A percentile compares a stretch with the other conserved stretches of the same genome.
These are phyloP conservation scores for Trissonchulus latispiculum DNA, from an alignment of 2,888 invertebrate species.

Conservation along the genomic window DNA sequence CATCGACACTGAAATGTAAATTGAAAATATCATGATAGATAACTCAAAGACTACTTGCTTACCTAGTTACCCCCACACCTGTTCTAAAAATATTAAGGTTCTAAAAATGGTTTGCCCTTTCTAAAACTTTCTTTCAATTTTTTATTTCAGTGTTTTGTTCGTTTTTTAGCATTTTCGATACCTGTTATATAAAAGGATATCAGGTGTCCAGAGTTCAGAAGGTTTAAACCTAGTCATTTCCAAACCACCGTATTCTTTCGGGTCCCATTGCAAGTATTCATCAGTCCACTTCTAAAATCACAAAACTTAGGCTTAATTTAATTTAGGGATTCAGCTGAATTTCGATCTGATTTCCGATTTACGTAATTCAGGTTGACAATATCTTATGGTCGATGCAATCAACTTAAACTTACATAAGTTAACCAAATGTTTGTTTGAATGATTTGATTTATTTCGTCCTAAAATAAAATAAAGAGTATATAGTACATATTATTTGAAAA, in stretches of 20 bases:
- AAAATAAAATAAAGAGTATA: not conserved
- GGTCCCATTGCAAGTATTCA: conserved; percentile 90
- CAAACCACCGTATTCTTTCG: conserved; percentile 84
- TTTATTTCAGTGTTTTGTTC: too few species aligned
- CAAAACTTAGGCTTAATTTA: conserved; percentile 19
- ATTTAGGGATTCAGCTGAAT: too few species aligned
- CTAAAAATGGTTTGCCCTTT: too few species aligned
- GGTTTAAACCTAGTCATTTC: conserved; percentile 86
- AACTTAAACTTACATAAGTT: conserved; percentile 91
- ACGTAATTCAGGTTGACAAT: too few species aligned
- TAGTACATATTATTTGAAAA: too few species aligned
- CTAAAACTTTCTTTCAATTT: too few species aligned
- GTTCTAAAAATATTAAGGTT: too few species aligned
- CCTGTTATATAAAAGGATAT: conserved; percentile 99
- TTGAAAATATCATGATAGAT: not conserved
- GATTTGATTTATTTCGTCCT: conserved; percentile 98
- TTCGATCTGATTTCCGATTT: too few species aligned
- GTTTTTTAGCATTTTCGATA: too few species aligned
- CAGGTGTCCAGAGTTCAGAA: conserved; percentile 92
- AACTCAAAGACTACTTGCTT: too few species aligned
- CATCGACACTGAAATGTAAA: conserved; percentile 45
- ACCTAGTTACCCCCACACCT: too few species aligned
- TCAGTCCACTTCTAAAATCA: conserved; percentile 81
- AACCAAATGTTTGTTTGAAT: conserved; percentile 94
- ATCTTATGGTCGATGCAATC: too few species aligned